Evolutionary conservation across 2,113 vertebrate species (phyloP).

Genomic region (Gnathonemus echidnorhynchus): DNA sequence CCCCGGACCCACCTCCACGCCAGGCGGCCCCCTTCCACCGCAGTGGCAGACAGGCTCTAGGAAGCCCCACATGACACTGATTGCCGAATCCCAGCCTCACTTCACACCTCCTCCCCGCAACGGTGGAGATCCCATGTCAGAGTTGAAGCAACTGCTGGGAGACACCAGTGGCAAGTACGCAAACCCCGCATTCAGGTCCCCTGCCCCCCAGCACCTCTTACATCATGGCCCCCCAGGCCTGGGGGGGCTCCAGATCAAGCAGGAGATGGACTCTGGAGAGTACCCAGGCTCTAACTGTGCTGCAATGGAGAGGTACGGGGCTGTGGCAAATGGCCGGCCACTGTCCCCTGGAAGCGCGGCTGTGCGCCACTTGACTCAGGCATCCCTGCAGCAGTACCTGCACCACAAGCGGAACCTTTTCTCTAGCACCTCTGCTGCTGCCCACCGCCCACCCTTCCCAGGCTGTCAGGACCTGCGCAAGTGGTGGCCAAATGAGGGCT

Average conservation of each 20-base stretch:
- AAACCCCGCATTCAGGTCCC: slow-evolving; percentile 71
- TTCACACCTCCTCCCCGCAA: slow-evolving; percentile 44
- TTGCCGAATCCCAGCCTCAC: slow-evolving; percentile 53
- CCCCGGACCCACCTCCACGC: slow-evolving; percentile 42
- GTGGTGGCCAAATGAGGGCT: slow-evolving; percentile 69
- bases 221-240: slow-evolving; percentile 32
- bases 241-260: slow-evolving; percentile 53
- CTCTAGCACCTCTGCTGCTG: slow-evolving; percentile 53
- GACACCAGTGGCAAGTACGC: slow-evolving; percentile 71
- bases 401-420: slow-evolving; percentile 92
- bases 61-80: slow-evolving; percentile 54
- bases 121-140: slow-evolving; percentile 79
- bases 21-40: slow-evolving; percentile 39
- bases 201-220: slow-evolving; percentile 47
- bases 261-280: slow-evolving; percentile 56
- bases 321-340: slow-evolving; percentile 47
- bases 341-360: slow-evolving; percentile 53
- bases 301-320: slow-evolving; percentile 50
- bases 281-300: slow-evolving; percentile 39
- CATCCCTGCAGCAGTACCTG: slow-evolving; percentile 90
- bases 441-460: slow-evolving; percentile 25
- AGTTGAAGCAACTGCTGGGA: slow-evolving; percentile 85
- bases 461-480: slow-evolving; percentile 63
- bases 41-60: slow-evolving; percentile 50
- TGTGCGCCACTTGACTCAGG: slow-evolving; percentile 81